Conservation (phyloP, 2,888 invertebrate genomes). For the Noctua janthe region DNA sequence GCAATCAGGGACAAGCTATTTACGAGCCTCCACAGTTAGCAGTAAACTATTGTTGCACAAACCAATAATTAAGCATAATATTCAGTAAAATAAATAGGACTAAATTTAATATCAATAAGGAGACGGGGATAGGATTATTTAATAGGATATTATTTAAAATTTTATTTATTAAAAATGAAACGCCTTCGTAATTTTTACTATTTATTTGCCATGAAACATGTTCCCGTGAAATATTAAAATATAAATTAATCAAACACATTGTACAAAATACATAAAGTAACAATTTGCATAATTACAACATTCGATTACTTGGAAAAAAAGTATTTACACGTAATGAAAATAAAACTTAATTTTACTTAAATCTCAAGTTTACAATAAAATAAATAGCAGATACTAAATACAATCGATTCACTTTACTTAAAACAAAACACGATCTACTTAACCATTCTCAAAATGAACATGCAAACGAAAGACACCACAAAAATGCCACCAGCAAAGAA, state of each 20-base stretch:
- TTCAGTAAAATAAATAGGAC: too few species aligned
- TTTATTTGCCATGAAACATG: constrained; percentile 44
- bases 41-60: too few species aligned
- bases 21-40: too few species aligned
- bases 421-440: constrained; percentile 49
- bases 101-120: too few species aligned
- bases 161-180: background rate
- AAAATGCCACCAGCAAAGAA: constrained; percentile 80
- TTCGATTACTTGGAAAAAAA: constrained; percentile 8
- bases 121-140: too few species aligned
- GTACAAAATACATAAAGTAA: constrained; percentile 16
- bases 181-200: background rate
- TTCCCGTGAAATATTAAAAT: constrained; percentile 10
- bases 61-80: too few species aligned
- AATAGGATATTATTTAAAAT: background rate
- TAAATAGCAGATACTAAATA: constrained; percentile 6
- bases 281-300: background rate
- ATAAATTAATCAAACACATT: background rate
- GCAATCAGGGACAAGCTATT: too few species aligned
- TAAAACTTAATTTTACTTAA: background rate
- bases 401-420: constrained; percentile 9
- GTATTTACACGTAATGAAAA: constrained; percentile 40
- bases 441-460: constrained; percentile 78
- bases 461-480: constrained; percentile 75
- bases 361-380: background rate